Base-by-base conservation (phyloP, 2,888 invertebrate genomes). In the Norana najaformis region DNA sequence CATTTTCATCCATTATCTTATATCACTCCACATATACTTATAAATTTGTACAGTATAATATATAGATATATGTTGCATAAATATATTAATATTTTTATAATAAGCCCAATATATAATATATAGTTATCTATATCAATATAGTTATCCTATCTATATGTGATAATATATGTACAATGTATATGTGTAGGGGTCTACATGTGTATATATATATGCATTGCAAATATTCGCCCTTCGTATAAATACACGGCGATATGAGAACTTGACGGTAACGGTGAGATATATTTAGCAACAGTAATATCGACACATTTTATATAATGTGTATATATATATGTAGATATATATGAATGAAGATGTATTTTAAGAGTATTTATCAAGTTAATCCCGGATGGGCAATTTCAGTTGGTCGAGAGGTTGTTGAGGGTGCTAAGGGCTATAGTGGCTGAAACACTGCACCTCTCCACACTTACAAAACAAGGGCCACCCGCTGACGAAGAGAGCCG, bases 331-430 rank as follows among this genome's bases (percentile, higher is more conserved):
- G 16, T 3, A 6, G 16, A 83, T 83, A 83, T 83, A 83, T 83
- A 35, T 35, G n/a, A 35, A 85, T 16, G 16, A 6, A 83, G 3
- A 11, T 14, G 23, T 3, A 36, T 85, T 36, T 36, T 3, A 36
- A 36, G 30, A 37, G 69, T 69, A 69, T 30, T 69, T 23, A 47
- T 47, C 20, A 23, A 47, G 47, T 47, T 47, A 47, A 23, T 23
- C 69, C 69, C 69, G 69, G 69, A 69, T 69, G 69, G 69, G n/a
- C n/a, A 69, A n/a, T 69, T 53, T 69, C 30, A 69, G 69, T 30
- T 69, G 69, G 30, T 69, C 69, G n/a, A 69, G 69, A 69, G 69
- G 69, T 69, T 69, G 69, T 69, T 69, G n/a, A 69, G n/a, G 69
- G 69, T n/a, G 69, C 11, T 69, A 5, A 69, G 69, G 69, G n/a